Evolutionary conservation across 2,113 vertebrate genomes (phyloP).

Genomic region (Gambusia holbrooki): DNA sequence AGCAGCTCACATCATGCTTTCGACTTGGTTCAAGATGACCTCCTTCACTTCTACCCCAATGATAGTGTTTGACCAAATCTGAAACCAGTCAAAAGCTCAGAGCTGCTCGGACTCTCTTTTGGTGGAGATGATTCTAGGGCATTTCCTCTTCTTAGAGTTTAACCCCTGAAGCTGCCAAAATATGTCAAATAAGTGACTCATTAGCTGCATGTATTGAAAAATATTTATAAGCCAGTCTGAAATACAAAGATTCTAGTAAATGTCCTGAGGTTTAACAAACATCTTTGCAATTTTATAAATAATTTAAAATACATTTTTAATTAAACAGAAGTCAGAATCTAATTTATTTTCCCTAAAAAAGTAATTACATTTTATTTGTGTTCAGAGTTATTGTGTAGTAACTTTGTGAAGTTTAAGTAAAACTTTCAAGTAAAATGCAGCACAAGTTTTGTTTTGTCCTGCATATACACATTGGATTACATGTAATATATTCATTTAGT

Average conservation of each 20-base stretch:
- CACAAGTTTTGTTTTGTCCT: no score
- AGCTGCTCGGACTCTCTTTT: background rate
- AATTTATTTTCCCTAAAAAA: no score
- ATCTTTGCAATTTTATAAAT: background rate
- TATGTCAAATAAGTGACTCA: background rate
- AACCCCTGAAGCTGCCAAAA: background rate
- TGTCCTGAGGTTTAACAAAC: background rate
- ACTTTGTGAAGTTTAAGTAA: no score
- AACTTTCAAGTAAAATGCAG: no score
- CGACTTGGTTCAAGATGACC: slow-evolving; percentile 3
- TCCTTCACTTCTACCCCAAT: background rate
- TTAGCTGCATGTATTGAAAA: background rate
- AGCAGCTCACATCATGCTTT: background rate
- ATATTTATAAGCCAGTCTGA: no score
- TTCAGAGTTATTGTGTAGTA: no score
- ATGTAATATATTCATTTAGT: no score
- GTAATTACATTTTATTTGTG: no score
- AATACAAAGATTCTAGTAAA: background rate
- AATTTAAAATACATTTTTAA: no score
- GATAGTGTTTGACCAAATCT: slow-evolving; percentile 4
- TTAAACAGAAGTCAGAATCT: no score
- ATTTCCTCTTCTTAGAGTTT: background rate
- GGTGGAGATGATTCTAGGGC: background rate
- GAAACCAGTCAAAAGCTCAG: slow-evolving; percentile 2
- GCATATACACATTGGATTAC: no score